Evolutionary conservation across 2,797 vertebrate species (phyloP), one percentile per base, ranked within the genome.

Genomic region (Parambassis ranga): DNA sequence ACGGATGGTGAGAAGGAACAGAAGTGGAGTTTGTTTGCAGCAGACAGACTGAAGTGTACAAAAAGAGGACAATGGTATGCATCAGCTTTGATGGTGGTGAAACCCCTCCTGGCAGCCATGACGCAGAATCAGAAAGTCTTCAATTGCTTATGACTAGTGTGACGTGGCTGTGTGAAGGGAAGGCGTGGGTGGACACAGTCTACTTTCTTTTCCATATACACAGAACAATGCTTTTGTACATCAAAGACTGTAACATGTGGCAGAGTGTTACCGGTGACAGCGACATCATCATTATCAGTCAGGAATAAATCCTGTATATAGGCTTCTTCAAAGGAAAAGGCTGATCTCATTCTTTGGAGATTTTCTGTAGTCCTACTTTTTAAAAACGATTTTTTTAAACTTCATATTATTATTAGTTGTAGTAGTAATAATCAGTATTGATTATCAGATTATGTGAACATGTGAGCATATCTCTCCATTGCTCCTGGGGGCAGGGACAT

Each of bases 61-160:
- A 53, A 57, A 52, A 41, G n/a, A 70, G 50, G 61, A 75, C 71
- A 73, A 64, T 50, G 53, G 49, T 22, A 20, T 50, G 23, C 46
- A 33, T 84, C 68, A 49, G 63, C 78, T 71, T 76, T 68, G 70
- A 58, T 53, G 60, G 11, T 38, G 53, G 42, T 33, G 50, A 70
- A 77, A 59, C 19, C 24, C n/a, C 37, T 65, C 28, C 30, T 76
- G 66, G 51, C 71, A 73, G 65, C 66, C 70, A 74, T 75, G 65
- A 62, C 58, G 59, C 20, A 23, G 16, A 62, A 65, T 67, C n/a
- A 49, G 11, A 69, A 66, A 58, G 36, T 60, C 23, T 59, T 42
- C 43, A 71, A 69, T 69, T 63, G 50, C 56, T 60, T 43, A 16
- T 77, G 64, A 77, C 57, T 11, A 14, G 49, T 71, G 60, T 71